Percentiles rank a stretch among this genome's conserved stretches.
Conservation (phyloP, 2,888 invertebrate species). For the Cerastis rubricosa region DNA sequence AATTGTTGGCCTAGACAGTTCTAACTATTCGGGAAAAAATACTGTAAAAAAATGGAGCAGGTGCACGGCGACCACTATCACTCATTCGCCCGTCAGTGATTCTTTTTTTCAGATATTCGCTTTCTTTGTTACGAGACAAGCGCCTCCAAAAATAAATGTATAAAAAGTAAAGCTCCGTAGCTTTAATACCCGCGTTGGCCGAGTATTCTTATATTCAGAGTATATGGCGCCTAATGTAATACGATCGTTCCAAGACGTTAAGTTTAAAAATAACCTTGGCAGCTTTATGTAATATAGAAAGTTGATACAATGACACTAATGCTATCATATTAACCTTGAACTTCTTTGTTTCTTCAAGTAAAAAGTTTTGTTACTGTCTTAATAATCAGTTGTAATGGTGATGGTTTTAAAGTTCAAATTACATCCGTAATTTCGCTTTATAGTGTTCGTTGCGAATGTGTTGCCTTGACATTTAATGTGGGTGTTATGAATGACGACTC, state of each 20-base stretch:
- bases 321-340: constrained; percentile 46
- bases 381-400: constrained; percentile 20
- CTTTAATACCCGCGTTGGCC: background rate
- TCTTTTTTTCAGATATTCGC: constrained; percentile 22
- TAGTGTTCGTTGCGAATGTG: background rate
- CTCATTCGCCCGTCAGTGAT: background rate
- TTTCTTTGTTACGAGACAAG: constrained; percentile 3
- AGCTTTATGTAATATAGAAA: constrained; percentile 23
- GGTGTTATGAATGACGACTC: constrained; percentile 3
- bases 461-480: background rate
- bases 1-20: background rate
- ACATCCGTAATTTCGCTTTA: background rate
- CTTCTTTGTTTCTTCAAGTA: constrained; percentile 6
- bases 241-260: constrained; percentile 28
- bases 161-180: constrained; percentile 19
- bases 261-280: constrained; percentile 36
- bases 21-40: background rate
- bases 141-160: constrained; percentile 21
- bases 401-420: constrained; percentile 13
- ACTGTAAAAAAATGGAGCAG: background rate
- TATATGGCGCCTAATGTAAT: constrained; percentile 44
- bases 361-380: constrained; percentile 15
- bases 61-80: background rate
- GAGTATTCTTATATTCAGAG: constrained; percentile 21
- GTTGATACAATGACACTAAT: constrained; percentile 37